Percentiles rank a stretch among this genome's conserved stretches.
Conservation (phyloP, 2,113 vertebrate genomes). For the Cyphomyrus plagiostoma region DNA sequence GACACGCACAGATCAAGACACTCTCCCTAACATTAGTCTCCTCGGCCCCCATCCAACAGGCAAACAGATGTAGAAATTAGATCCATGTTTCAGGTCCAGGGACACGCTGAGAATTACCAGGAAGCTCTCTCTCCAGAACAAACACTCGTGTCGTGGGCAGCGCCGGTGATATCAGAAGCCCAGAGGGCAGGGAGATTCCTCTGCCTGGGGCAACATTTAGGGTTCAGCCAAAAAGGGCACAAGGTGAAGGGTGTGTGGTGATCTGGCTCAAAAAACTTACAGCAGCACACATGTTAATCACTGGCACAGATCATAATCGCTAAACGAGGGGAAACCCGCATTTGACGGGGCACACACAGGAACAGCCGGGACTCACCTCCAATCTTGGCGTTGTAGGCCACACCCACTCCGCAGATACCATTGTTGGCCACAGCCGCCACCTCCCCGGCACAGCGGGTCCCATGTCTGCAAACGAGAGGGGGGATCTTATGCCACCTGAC, state of each 20-base stretch:
- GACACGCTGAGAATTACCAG: neutral
- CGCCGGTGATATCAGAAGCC: neutral
- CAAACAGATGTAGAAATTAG: neutral
- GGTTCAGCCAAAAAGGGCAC: constrained; percentile 18
- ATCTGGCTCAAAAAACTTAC: constrained; percentile 16
- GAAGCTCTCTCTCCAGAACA: neutral
- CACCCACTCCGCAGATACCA: constrained; percentile 85
- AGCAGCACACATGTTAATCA: constrained; percentile 27
- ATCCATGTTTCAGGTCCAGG: neutral
- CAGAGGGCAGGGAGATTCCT: constrained; percentile 5
- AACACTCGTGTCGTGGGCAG: neutral
- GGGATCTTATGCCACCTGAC: neutral
- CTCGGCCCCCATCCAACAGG: neutral
- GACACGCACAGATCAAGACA: no score
- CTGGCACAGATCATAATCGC: constrained; percentile 22
- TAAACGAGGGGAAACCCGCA: neutral
- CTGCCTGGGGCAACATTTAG: constrained; percentile 4
- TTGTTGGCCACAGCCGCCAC: constrained; percentile 93
- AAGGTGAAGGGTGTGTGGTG: constrained; percentile 28
- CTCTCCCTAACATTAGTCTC: neutral
- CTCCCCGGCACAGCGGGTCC: constrained; percentile 90
- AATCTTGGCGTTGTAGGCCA: constrained; percentile 89
- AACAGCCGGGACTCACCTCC: constrained; percentile 67
- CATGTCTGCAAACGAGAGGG: constrained; percentile 64
- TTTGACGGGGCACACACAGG: neutral